Evolutionary conservation across 2,797 vertebrate species (phyloP).

Genomic region (Diplodus sargus): DNA sequence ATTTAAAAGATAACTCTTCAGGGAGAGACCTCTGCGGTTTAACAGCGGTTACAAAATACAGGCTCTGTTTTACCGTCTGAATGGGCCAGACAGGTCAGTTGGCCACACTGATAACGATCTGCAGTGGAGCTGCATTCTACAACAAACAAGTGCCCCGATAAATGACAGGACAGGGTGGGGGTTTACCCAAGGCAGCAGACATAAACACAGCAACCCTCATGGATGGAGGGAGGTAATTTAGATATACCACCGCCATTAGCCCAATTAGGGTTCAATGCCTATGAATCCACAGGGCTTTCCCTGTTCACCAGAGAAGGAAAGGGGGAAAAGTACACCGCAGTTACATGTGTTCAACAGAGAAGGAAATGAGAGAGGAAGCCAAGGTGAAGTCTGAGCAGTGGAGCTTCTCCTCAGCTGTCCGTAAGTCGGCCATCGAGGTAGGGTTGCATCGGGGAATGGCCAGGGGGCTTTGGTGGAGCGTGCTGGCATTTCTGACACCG

Average conservation of each 20-base stretch:
- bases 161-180: conserved; percentile 74
- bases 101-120: conserved; percentile 81
- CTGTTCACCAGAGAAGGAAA: conserved; percentile 63
- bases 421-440: conserved; percentile 73
- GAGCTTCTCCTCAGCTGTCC: conserved; percentile 57
- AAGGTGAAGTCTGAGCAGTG: conserved; percentile 69
- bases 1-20: not conserved
- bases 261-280: conserved; percentile 84
- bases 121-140: conserved; percentile 79
- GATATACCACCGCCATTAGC: conserved; percentile 83
- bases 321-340: conserved; percentile 73
- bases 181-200: conserved; percentile 84
- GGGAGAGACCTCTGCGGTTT: not conserved
- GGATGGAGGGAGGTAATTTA: conserved; percentile 84
- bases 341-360: conserved; percentile 67
- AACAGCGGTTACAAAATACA: conserved; percentile 10
- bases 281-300: conserved; percentile 83
- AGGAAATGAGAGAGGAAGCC: conserved; percentile 77
- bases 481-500: conserved; percentile 70
- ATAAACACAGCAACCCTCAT: conserved; percentile 85
- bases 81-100: conserved; percentile 68
- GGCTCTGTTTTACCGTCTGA: conserved; percentile 54
- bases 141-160: conserved; percentile 84
- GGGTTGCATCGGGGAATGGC: conserved; percentile 62
- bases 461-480: conserved; percentile 65